Conservation (phyloP, 2,113 vertebrate species). For the Tor tambroides region DNA sequence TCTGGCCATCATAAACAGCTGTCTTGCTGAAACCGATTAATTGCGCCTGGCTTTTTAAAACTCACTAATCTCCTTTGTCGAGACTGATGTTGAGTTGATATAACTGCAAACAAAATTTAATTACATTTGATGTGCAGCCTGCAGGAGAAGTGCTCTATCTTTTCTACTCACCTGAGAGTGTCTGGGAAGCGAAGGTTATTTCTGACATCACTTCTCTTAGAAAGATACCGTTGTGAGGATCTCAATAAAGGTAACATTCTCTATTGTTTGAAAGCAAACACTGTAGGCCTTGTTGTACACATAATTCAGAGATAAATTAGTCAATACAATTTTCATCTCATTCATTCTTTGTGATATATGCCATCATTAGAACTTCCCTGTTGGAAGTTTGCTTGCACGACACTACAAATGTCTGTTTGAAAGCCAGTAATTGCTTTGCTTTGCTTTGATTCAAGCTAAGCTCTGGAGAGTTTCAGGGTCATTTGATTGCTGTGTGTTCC, state of each 20-base stretch:
- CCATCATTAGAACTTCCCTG: not conserved
- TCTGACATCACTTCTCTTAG: conserved; percentile 34
- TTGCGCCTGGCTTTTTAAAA: conserved; percentile 50
- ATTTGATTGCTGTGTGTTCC: conserved; percentile 19
- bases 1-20: conserved; percentile 33
- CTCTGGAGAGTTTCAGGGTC: not conserved
- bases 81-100: conserved; percentile 48
- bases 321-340: not conserved
- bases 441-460: not conserved
- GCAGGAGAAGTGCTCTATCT: conserved; percentile 35
- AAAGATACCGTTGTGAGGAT: conserved; percentile 28
- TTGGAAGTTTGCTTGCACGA: not conserved
- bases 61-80: conserved; percentile 52
- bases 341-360: not conserved
- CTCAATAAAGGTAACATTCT: conserved; percentile 25
- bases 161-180: conserved; percentile 31
- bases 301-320: not conserved
- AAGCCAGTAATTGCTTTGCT: not conserved
- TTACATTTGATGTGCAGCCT: conserved; percentile 51
- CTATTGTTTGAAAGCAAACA: conserved; percentile 17
- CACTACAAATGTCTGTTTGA: not conserved
- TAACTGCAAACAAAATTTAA: conserved; percentile 55
- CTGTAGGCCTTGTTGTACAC: not conserved
- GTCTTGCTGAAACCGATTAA: conserved; percentile 49
- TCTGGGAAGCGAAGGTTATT: conserved; percentile 30